phyloP scores from a whole-genome alignment of 2,797 vertebrate species.

The Peromyscus nudipes region DNA sequence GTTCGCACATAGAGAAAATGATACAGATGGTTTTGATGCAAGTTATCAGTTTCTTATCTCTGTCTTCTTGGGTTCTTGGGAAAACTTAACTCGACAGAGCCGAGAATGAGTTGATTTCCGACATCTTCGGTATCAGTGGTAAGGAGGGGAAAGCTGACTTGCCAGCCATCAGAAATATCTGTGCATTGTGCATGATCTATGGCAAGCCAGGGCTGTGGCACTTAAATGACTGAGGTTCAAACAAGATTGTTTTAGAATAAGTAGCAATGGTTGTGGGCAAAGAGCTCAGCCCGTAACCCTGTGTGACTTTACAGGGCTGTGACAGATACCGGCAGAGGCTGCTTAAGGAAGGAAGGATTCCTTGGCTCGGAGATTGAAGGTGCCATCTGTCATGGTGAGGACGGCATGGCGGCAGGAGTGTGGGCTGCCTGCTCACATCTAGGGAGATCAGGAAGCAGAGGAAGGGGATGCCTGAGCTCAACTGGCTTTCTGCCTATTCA shows the following conservation, averaged over 20 bases:
- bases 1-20: background rate
- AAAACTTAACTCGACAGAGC: background rate
- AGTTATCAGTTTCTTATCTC: background rate
- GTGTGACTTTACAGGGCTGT: background rate
- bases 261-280: background rate
- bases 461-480: background rate
- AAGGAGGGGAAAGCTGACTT: background rate
- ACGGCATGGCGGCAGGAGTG: background rate
- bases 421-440: background rate
- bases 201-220: background rate
- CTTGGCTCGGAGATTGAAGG: background rate
- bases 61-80: background rate
- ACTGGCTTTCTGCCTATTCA: background rate
- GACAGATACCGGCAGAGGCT: background rate
- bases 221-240: background rate
- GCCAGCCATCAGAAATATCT: background rate
- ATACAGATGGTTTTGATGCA: background rate
- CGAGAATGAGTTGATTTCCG: background rate
- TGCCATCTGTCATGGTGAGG: no score
- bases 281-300: background rate
- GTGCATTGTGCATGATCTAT: background rate
- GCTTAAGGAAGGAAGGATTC: background rate
- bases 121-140: background rate
- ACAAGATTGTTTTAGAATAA: background rate
- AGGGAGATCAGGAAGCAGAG: background rate